Base-by-base conservation (phyloP, 1,140 invertebrate genomes). In the Papilio machaon region DNA sequence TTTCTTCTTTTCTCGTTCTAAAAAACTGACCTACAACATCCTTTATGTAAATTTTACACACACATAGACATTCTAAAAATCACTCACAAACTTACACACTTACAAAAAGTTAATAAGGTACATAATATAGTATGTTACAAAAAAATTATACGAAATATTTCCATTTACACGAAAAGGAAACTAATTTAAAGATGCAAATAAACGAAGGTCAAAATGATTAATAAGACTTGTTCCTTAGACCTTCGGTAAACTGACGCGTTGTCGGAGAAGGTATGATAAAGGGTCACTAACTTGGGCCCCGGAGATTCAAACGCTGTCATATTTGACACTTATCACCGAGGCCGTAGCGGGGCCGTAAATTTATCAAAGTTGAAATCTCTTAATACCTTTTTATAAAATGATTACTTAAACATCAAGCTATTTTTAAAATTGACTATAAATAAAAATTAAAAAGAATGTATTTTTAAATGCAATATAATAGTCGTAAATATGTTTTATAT, bases 241-340 rank as follows among this genome's bases (percentile, higher is more conserved):
- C 77, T 64, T 79, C 35, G 43, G 77, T 38, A 64, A 79, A 64
- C 77, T 79, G 77, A 79, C 77, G 64, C 77, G 38, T 47, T 67
- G 54, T 46, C 54, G 58, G 58, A 58, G 47, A 79, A 79, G 77
- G 77, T 79, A 79, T 79, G 77, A 79, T 79, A 79, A 79, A 79
- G 58, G 77, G 77, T 79, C 77, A 79, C 35, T 17, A 78, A 38
- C 76, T 76, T 30, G 52, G 49, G 54, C 76, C 76, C 52, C 76
- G 76, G 76, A 78, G 76, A 78, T 78, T 60, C 54, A 60, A 60
- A 60, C 30, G 76, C 76, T 78, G 76, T 78, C 76, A 78, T 38
- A 78, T 60, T 78, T 78, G 76, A 78, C 76, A 78, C 76, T 78
- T 60, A 78, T 60, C 30, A 78, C 49, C 35, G 52, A 35, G 11